A percentile compares a stretch with the other conserved stretches of the same genome.
Conservation (phyloP, 2,888 invertebrate genomes). For the Odontothrips loti region DNA sequence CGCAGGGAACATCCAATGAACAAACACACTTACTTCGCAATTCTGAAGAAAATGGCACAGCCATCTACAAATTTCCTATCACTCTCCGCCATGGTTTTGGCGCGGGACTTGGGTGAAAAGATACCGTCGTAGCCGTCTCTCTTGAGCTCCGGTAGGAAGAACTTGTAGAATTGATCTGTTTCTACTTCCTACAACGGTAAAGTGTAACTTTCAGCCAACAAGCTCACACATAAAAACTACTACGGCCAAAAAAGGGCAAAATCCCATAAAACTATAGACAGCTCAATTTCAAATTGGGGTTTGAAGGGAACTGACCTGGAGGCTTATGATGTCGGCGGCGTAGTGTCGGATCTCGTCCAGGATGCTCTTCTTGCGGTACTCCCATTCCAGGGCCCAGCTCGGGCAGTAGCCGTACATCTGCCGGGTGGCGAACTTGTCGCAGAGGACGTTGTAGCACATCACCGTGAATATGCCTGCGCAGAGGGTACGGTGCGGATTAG, state of each 20-base stretch:
- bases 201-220: conserved; percentile 33
- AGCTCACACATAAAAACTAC: neutral
- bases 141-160: conserved; percentile 91
- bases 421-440: conserved; percentile 97
- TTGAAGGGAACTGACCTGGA: conserved; percentile 51
- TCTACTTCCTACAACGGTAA: conserved; percentile 81
- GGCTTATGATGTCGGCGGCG: conserved; percentile 93
- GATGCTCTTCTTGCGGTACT: conserved; percentile 95
- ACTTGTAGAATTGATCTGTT: conserved; percentile 96
- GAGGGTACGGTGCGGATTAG: too few species aligned
- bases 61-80: conserved; percentile 98
- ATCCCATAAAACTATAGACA: neutral
- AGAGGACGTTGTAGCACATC: conserved; percentile 99
- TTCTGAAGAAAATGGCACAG: conserved; percentile 96
- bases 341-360: conserved; percentile 95
- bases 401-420: conserved; percentile 99
- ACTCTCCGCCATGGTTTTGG: conserved; percentile 95
- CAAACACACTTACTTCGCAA: conserved; percentile 68
- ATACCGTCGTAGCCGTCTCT: conserved; percentile 90
- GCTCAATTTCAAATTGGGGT: too few species aligned
- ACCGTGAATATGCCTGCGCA: conserved; percentile 91
- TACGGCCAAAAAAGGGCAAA: too few species aligned
- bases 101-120: conserved; percentile 96
- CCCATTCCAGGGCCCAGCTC: conserved; percentile 98
- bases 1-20: neutral